Evolutionary conservation across 1,140 invertebrate genomes (phyloP), one percentile per base, ranked within the genome.

Genomic region (Ganaspis sp.): DNA sequence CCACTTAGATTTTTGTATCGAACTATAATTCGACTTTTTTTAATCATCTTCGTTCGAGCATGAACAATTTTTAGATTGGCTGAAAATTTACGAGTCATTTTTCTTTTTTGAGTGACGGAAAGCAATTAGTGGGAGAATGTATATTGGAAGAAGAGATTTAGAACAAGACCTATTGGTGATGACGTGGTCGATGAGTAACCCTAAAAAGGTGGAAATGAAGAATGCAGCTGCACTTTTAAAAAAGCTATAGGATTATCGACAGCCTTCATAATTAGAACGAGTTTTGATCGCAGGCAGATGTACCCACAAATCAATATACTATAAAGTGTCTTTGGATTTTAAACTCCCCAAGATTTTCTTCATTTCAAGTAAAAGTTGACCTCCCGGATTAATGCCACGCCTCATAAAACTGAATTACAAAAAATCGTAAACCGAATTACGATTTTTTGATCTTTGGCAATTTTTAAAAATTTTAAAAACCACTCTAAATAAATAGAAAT

Each of bases 151-250:
- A 64, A 29, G 26, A 49, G 45, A 49, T 49, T 64, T 64, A 64
- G 23, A 64, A 49, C 45, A 58, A 58, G 53, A 21, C 26, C 58
- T 26, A 5, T 34, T 26, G 6, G 58, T 12, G n/a, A 64, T 64
- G 58, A 64, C 58, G 58, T 64, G 58, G 58, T 64, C 58, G 58
- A 64, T 64, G 58, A 64, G 58, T 64, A 29, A 64, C 58, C 58
- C 58, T 64, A 64, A 64, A 49, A 64, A n/a, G 23, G 6, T 64
- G 54, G 23, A 6, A 26, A 64, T 29, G 58, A 64, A 29, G 23
- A 64, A 15, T 64, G 58, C 58, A 64, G 58, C 58, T 64, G 58
- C 58, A 29, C 26, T 64, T 64, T 29, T 29, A 29, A 64, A 64
- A 64, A 64, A 21, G 9, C 6, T 29, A n/a, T n/a, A 29, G 58